Percentiles rank a stretch among this genome's conserved stretches.
phyloP scores from a whole-genome alignment of 1,140 invertebrate species.

The Ylistrum balloti region DNA sequence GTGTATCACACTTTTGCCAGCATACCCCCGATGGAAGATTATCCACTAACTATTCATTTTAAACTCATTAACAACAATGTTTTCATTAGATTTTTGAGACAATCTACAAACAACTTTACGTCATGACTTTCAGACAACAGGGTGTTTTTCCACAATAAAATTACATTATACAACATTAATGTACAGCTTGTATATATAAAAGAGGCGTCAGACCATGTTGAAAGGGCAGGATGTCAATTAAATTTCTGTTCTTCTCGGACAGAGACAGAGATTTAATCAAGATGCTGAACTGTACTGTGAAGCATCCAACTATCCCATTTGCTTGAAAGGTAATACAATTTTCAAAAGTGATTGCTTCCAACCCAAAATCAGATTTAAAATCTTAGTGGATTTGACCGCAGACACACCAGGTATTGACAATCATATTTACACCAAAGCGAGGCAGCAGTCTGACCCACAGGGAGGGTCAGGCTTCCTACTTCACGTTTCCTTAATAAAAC shows the following conservation, averaged over 20 bases:
- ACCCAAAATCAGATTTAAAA: slow-evolving; percentile 9
- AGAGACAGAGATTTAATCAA: neutral
- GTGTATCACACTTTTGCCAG: too few relatives aligned
- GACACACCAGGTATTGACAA: slow-evolving; percentile 1
- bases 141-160: neutral
- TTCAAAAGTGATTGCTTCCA: slow-evolving; percentile 17
- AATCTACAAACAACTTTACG: neutral
- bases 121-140: neutral
- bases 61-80: too few relatives aligned
- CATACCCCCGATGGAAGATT: too few relatives aligned
- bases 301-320: neutral
- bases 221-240: neutral
- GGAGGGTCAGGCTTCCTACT: neutral
- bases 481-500: neutral
- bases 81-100: neutral
- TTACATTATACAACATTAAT: neutral
- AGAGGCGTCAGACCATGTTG: neutral
- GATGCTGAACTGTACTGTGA: neutral
- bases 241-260: neutral
- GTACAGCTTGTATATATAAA: neutral
- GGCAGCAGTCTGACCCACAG: neutral
- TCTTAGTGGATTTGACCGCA: neutral
- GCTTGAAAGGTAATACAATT: slow-evolving; percentile 39
- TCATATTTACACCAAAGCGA: slow-evolving; percentile 16
- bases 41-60: too few relatives aligned